Evolutionary conservation across 2,797 vertebrate species (phyloP), one percentile per base, ranked within the genome.

Genomic region (Argyrosomus regius): DNA sequence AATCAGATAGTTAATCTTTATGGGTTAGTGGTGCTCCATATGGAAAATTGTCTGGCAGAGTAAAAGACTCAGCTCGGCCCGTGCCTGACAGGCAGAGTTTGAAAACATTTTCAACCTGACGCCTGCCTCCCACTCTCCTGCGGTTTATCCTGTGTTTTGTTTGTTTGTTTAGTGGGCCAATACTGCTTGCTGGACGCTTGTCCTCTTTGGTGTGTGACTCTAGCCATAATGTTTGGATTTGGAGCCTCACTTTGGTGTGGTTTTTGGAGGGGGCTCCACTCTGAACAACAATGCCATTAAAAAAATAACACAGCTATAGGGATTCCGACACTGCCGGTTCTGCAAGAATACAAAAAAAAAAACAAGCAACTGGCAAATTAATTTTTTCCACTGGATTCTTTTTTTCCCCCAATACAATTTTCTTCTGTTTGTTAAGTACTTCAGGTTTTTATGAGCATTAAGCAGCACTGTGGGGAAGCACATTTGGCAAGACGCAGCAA

Each of bases 221-320:
- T 12, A 84, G 81, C 54, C 89, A 90, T 84, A 80, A 87, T 88
- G 89, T 92, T 91, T 88, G 67, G 82, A 89, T 89, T 85, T 54
- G 31, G 61, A 78, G 81, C 39, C 54, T 62, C 12, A 4, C 78
- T 88, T 87, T 83, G 62, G 46, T 91, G 87, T 87, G 89, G 84
- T 59, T 80, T 87, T 75, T 72, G 52, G 77, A 73, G 26, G 49
- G 50, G 60, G 62, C 69, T 83, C 48, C 39, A 20, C 50, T 63
- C 24, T 62, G 24, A 80, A 75, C 76, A 85, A 89, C 79, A 88
- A 75, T 45, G 72, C 60, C 62, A 65, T 46, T 49, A 52, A 68
- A 81, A 69, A 58, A 71, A 73, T 76, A 85, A 82, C 59, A 73
- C 28, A 72, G 72, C 79, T 71, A 69, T 56, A 60, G 79, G 56